Evolutionary conservation across 2,113 vertebrate species (phyloP), one percentile per base, ranked within the genome.

Genomic region (Tiliqua scincoides): DNA sequence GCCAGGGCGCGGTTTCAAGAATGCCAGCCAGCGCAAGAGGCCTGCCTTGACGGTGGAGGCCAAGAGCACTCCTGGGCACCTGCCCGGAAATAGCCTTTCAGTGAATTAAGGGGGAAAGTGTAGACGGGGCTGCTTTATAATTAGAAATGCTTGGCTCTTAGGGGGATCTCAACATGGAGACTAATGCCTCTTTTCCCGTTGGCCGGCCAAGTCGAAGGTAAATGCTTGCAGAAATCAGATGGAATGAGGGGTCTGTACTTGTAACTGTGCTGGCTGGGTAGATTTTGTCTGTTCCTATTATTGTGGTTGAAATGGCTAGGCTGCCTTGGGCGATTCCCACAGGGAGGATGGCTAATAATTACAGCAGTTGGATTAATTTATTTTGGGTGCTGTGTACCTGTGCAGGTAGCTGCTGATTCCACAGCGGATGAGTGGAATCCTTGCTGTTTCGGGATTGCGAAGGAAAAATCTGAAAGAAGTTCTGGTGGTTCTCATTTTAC

Each of bases 51-150:
- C 88, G 87, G 90, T 84, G 79, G 1, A 81, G 37, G 82, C 0
- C 0, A 48, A 48, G 30, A 43, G 59, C 43, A 59, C 52, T 77
- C 52, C 75, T 21, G 75, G 54, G 52, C 2, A 2, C 30, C 30
- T 77, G 52, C n/a, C 89, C 85, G 85, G 62, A 88, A 78, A 85
- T 27, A 78, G 70, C 63, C 1, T 30, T 79, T 83, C 43, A 79
- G 83, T 67, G 63, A 76, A 82, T 76, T 89, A 83, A 32, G 52
- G 54, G n/a, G 52, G 84, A 88, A 91, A 93, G 81, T 35, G 65
- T 84, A 79, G 85, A 86, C 79, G 15, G 68, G 79, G 89, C 83
- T 92, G 85, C 81, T 82, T 35, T 88, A 48, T 73, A 88, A 93
- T 90, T 57, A 1, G 0, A 67, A 88, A 70, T 37, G 87, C 63